phyloP scores from a whole-genome alignment of 2,113 vertebrate genomes.

The Melanotaenia duboulayi region DNA sequence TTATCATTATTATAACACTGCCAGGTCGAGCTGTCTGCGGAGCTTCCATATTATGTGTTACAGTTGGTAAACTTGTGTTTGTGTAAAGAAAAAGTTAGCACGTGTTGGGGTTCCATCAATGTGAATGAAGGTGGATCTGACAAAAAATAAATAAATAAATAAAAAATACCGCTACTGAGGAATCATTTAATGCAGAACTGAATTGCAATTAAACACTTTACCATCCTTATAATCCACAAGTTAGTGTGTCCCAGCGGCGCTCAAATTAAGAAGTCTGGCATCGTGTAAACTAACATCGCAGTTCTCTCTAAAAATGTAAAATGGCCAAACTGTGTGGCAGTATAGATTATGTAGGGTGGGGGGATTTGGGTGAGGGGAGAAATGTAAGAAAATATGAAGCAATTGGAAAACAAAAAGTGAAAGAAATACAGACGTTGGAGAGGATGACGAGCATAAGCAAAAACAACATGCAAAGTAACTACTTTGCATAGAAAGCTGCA shows the following conservation, averaged over 20 bases:
- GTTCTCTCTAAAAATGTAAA: no score
- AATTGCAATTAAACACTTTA: no score
- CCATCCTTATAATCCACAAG: no score
- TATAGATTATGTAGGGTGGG: no score
- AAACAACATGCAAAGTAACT: neutral
- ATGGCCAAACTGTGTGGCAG: no score
- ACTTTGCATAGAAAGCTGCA: constrained; percentile 11
- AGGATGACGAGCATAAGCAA: constrained; percentile 26
- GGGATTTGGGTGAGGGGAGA: neutral
- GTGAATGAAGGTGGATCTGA: neutral
- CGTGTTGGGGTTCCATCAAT: neutral
- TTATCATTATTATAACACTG: no score
- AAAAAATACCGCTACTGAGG: no score
- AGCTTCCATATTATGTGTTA: neutral
- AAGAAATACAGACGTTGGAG: neutral
- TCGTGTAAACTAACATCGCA: no score
- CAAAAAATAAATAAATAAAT: no score
- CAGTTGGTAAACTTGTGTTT: neutral
- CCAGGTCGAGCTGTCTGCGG: no score
- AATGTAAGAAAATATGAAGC: neutral
- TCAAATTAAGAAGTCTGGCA: no score
- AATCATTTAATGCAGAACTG: neutral
- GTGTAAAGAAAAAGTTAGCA: neutral
- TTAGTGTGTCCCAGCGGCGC: no score
- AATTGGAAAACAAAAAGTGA: constrained; percentile 28